Evolutionary conservation across 2,888 invertebrate genomes (phyloP).

Genomic region (Onthophagus sagittarius): DNA sequence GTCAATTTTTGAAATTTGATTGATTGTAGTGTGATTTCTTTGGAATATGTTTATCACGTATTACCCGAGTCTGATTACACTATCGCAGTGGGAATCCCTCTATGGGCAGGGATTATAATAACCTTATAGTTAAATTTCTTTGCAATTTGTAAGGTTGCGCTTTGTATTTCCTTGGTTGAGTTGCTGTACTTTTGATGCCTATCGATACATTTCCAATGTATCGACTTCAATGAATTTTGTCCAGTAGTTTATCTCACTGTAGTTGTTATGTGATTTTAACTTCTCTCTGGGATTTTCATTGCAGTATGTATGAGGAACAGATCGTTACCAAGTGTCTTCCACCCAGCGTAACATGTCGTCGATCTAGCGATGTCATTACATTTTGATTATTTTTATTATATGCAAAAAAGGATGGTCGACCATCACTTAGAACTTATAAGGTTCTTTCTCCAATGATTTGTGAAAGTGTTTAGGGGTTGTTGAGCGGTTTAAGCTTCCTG

Average conservation of each 20-base stretch:
- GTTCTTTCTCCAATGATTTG: not conserved
- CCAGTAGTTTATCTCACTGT: too few species aligned
- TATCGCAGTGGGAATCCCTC: not conserved
- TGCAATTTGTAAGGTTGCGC: not conserved
- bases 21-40: not conserved
- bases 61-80: not conserved
- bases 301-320: not conserved
- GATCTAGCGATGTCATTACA: not conserved
- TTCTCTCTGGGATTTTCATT: not conserved
- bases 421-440: not conserved
- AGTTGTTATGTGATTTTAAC: too few species aligned
- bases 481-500: not conserved
- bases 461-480: not conserved
- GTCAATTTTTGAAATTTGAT: not conserved
- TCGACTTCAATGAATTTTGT: too few species aligned
- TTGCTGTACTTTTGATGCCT: not conserved
- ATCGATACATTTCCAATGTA: too few species aligned
- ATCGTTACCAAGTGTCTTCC: not conserved
- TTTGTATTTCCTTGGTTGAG: not conserved
- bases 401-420: not conserved
- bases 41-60: not conserved
- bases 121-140: not conserved
- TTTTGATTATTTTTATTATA: not conserved
- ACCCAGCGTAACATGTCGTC: too few species aligned
- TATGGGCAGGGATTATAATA: not conserved